phyloP scores from a whole-genome alignment of 2,797 vertebrate species.

The Myoxocephalus aenaeus region DNA sequence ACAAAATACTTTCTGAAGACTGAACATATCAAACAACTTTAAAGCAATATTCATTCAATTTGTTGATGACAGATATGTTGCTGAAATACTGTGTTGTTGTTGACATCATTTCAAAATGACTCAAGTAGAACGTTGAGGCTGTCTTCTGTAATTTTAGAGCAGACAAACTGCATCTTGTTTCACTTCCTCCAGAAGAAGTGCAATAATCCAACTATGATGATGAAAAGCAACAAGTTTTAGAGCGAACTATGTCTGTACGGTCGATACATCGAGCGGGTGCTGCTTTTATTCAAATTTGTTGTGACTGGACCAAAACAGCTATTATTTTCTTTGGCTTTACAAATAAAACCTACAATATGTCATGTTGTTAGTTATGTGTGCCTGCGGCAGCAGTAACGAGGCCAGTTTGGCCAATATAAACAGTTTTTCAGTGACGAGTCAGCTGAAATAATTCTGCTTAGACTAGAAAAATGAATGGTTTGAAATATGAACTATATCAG shows the following conservation, averaged over 20 bases:
- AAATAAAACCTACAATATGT: slow-evolving; percentile 58
- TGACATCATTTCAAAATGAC: slow-evolving; percentile 61
- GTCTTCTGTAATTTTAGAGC: slow-evolving; percentile 56
- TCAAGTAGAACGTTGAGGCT: slow-evolving; percentile 62
- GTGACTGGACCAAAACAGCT: slow-evolving; percentile 69
- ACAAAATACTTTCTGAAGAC: slow-evolving; percentile 61
- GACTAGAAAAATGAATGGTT: slow-evolving; percentile 70
- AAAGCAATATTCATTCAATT: slow-evolving; percentile 84
- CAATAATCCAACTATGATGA: slow-evolving; percentile 66
- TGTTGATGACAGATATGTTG: slow-evolving; percentile 70
- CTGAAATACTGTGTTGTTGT: slow-evolving; percentile 68
- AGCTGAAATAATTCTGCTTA: slow-evolving; percentile 62
- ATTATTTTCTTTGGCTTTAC: slow-evolving; percentile 58
- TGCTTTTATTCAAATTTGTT: slow-evolving; percentile 51
- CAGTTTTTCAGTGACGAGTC: slow-evolving; percentile 46
- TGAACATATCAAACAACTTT: slow-evolving; percentile 78
- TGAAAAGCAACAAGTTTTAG: slow-evolving; percentile 47
- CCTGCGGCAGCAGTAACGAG: slow-evolving; percentile 53
- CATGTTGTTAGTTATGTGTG: slow-evolving; percentile 64
- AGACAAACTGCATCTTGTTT: slow-evolving; percentile 45
- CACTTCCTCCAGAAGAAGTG: slow-evolving; percentile 74
- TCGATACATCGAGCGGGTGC: slow-evolving; percentile 11
- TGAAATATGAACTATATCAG: slow-evolving; percentile 64
- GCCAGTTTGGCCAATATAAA: slow-evolving; percentile 48
- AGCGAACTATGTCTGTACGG: background rate